Evolutionary conservation across 92 coral and sea anemone species (phyloP).

Genomic region (Palythoa heliodiscus): DNA sequence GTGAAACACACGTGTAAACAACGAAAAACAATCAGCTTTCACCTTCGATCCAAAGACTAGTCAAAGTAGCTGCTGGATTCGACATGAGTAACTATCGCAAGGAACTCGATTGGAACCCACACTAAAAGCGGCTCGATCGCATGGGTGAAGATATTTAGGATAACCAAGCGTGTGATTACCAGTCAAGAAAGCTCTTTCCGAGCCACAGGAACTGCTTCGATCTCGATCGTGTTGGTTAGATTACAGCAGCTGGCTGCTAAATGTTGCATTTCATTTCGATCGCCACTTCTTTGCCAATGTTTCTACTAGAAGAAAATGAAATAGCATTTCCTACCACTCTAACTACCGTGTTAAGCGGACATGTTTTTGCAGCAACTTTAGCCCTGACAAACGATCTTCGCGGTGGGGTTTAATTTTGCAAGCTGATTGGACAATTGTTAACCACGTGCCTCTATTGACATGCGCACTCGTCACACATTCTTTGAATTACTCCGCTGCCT

Average conservation of each 20-base stretch:
- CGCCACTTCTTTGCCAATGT: constrained; percentile 36
- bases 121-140: constrained; percentile 69
- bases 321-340: constrained; percentile 44
- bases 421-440: constrained; percentile 95
- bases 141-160: constrained; percentile 73
- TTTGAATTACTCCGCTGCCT: constrained; percentile 89
- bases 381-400: constrained; percentile 99
- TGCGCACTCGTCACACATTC: constrained; percentile 86
- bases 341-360: constrained; percentile 83
- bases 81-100: constrained; percentile 78
- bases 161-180: constrained; percentile 39
- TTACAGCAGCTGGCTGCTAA: not conserved
- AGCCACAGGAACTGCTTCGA: constrained; percentile 36
- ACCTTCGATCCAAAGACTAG: constrained; percentile 97
- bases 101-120: constrained; percentile 38
- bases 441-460: constrained; percentile 80
- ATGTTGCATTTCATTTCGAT: constrained; percentile 33
- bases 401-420: constrained; percentile 99
- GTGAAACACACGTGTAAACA: constrained; percentile 55
- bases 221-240: not conserved
- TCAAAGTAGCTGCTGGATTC: constrained; percentile 87
- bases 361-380: constrained; percentile 94
- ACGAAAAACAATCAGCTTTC: constrained; percentile 46
- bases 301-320: constrained; percentile 26
- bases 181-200: constrained; percentile 9